Evolutionary conservation across 2,888 invertebrate genomes (phyloP).

Genomic region (Philaethria dido): DNA sequence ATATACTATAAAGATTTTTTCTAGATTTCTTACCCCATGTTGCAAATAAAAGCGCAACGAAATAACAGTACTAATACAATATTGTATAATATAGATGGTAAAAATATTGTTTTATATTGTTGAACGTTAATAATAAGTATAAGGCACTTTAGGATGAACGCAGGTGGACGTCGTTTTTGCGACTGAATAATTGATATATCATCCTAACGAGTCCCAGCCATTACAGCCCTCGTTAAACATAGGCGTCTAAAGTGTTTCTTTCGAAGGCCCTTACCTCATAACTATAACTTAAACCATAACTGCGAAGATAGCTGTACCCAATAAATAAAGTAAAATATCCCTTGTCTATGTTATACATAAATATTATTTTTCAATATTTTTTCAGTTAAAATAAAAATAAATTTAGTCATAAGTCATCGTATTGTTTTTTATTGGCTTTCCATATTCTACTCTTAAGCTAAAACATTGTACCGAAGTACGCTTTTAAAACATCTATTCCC

Average conservation of each 20-base stretch:
- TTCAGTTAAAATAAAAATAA: not conserved
- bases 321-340: not conserved
- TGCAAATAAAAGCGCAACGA: too few species aligned
- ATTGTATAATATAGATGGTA: too few species aligned
- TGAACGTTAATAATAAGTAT: not conserved
- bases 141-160: slow-evolving; percentile 44
- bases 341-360: not conserved
- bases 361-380: not conserved
- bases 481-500: not conserved
- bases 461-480: not conserved
- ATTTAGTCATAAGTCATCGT: not conserved
- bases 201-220: slow-evolving; percentile 64
- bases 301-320: not conserved
- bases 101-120: not conserved
- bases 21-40: too few species aligned
- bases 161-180: slow-evolving; percentile 69
- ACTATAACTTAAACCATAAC: slow-evolving; percentile 15
- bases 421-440: not conserved
- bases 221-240: slow-evolving; percentile 49
- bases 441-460: not conserved
- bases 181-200: slow-evolving; percentile 75
- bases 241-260: slow-evolving; percentile 29
- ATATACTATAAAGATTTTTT: too few species aligned
- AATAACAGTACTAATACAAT: too few species aligned
- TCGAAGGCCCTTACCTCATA: slow-evolving; percentile 1